Base-by-base conservation (phyloP, 2,113 vertebrate species). In the Cynocephalus volans region DNA sequence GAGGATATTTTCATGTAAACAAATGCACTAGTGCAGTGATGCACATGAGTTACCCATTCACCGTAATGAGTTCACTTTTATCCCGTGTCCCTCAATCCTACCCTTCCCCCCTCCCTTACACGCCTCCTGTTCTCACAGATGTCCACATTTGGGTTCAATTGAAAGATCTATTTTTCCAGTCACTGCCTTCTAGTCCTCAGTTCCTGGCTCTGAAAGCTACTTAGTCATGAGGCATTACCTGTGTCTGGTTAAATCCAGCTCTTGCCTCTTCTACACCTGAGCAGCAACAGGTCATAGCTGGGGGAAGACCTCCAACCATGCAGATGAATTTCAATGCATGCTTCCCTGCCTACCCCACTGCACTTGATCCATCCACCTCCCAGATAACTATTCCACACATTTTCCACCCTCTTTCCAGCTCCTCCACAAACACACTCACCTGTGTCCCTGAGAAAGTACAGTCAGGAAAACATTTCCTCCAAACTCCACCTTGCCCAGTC, bases 291-390 rank as follows among this genome's bases (percentile, higher is more conserved):
- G 80, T 12, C 1, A 0, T 24, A 6, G 9, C 45, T 8, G 58
- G 58, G 14, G 6, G 2, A 10, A 65, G 24, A 48, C 19, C 1
- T 45, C 3, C 28, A 50, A n/a, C 45, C 31, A 50, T 24, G 3
- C 6, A 3, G 21, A 45, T 41, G 13, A 7, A 33, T 5, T 58
- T 26, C 54, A 12, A n/a, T 8, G 26, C 36, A 10, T 60, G 12
- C 17, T 19, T 33, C 6, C 9, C 83, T 2, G 0, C 56, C 33
- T 8, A 8, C 48, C 56, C 50, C 7, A 0, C 8, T 4, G 1
- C 1, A 0, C 2, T 19, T 13, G 5, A 13, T 3, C 3, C 15
- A 13, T 3, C 3, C 15, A 3, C 8, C 45, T 36, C 1, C 73
- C 14, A 3, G 60, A 2, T 0, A 15, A 52, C 58, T 36, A 1